Evolutionary conservation across 2,797 vertebrate species (phyloP), one percentile per base, ranked within the genome.

Genomic region (Typhlichthys eigenmanni): DNA sequence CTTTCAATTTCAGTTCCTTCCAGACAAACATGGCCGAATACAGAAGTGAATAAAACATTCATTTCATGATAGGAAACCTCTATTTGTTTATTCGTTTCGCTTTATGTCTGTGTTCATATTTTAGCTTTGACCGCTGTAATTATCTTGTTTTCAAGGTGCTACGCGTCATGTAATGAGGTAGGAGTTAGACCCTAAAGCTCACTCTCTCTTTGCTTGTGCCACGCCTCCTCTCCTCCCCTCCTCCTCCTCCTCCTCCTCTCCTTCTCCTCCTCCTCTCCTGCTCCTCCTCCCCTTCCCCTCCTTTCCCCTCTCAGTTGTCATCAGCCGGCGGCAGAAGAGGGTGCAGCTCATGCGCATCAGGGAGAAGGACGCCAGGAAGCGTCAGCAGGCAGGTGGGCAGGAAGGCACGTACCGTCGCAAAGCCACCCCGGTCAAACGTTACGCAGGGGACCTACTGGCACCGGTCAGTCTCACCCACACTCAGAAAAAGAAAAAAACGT

Each of bases 281-380:
- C 19, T 24, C 19, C 19, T 3, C 19, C 19, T 24, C 19, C 19
- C 19, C 19, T 24, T 29, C 24, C 24, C 24, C 24, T 29, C 4
- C 24, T 29, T 4, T 3, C 24, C 24, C 4, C 7, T 69, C 19
- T 6, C 67, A 95, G 92, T 92, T 46, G 87, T 94, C 53, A 87
- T 94, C 74, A 94, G 89, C 71, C 90, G 91, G 67, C 91, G 92
- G 58, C 94, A 86, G 88, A 94, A 94, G 86, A 89, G 92, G 63
- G 91, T 95, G 58, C 95, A 95, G 68, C 90, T 95, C 73, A 94
- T 95, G 86, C 80, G 89, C 77, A 93, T 95, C 77, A 91, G 87
- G 51, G 93, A 96, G 87, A 93, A 92, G 76, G 94, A 94, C 47
- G 88, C 93, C 69, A 94, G 94, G 83, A 93, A 92, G 83, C 90